Base-by-base conservation (phyloP, 2,888 invertebrate genomes). In the Cenopis cana region DNA sequence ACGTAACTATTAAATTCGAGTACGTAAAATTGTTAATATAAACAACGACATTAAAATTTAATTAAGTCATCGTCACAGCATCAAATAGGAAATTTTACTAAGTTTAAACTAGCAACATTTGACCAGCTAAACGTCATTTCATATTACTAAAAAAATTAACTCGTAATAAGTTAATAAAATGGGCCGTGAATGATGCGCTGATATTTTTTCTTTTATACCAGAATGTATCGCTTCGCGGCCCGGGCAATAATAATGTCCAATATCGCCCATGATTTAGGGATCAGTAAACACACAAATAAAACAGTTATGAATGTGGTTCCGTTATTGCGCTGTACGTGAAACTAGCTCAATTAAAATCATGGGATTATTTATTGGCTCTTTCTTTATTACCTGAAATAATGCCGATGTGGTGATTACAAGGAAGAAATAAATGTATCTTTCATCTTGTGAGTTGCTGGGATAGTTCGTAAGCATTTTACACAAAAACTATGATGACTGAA, bases 241-340 rank as follows among this genome's bases (percentile, higher is more conserved):
- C 74, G 72, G 75, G 89, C 88, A 87, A 89, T 90, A 89, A 89
- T 87, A 88, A 85, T 80, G 88, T 87, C 89, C 87, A 89, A 90
- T 91, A 90, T 89, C 85, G 83, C 82, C 78, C 80, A 85, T 90
- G 90, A 91, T 91, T 91, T 90, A 91, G 81, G 84, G 81, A 78
- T 76, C 67, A 81, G 80, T 78, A 78, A 83, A 85, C 82, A 81
- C 78, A 85, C 75, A 81, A 82, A 85, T 89, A 73, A 70, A 69
- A 67, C 62, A 62, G 69, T 71, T 68, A 72, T 72, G 62, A 68
- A 68, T 72, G 61, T 50, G 60, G 67, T 36, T 18, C 55, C 72
- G 56, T 68, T 68, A 68, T 64, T 72, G 68, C 29, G 12, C 24
- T n/a, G 55, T 55, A 29, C 33, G 46, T 12, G 17, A 46, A 46